Base-by-base conservation (phyloP, 2,888 invertebrate species). In the Octonoba sinensis region DNA sequence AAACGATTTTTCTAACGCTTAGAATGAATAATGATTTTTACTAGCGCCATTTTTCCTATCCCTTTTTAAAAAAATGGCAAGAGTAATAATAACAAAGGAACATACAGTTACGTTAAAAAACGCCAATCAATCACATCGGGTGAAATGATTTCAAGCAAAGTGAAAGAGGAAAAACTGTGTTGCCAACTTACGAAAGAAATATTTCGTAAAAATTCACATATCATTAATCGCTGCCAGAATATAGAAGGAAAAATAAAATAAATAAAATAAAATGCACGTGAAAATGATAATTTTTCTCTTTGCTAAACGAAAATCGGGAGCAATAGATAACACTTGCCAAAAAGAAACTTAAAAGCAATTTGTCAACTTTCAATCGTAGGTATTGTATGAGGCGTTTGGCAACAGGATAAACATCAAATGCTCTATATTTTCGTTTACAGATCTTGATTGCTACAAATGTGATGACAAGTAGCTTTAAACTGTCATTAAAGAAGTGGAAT, bases 21-120 rank as follows among this genome's bases (percentile, higher is more conserved):
- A 67, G 62, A 73, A 81, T 81, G 79, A 81, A 81, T 81, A 81
- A 81, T 81, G 79, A 81, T 81, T 81, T 73, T 27, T 69, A 56
- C 72, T 64, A 62, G 69, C 79, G 79, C 79, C 79, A 56, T 81
- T 81, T 81, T 73, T 71, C 79, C 69, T 73, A 69, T 56, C 67
- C 67, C 69, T 81, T 81, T 81, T 36, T 36, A 71, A 72, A 60
- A 72, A 60, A 59, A 16, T 56, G 22, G 59, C 49, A 59, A 72
- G 67, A 72, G 72, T 51, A 72, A 72, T 57, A 72, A 67, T 65
- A 72, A 72, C 78, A 72, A 77, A 69, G 76, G 67, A 72, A 71
- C 70, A 70, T 54, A 46, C 24, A 56, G 67, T 24, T 73, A 70
- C 73, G 73, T 64, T 73, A 64, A 67, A 67, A 74, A 81, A 74